Evolutionary conservation across 2,888 invertebrate species (phyloP).

Genomic region (Hydroisotoma schaefferi): DNA sequence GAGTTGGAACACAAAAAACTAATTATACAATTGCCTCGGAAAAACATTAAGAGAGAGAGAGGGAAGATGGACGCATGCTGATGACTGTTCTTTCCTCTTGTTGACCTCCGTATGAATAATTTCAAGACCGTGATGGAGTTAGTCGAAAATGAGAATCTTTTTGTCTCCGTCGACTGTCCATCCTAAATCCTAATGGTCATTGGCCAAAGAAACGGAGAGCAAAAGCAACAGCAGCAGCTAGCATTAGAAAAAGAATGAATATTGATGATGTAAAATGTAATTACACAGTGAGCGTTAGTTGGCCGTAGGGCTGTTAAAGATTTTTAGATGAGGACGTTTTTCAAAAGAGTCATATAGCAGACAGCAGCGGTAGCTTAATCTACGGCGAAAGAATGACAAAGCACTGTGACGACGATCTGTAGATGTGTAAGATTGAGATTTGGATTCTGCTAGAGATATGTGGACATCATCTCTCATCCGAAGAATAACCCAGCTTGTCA

Average conservation of each 20-base stretch:
- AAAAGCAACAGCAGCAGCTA: neutral
- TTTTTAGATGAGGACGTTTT: constrained; percentile 13
- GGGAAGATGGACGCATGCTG: constrained; percentile 28
- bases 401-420: constrained; percentile 21
- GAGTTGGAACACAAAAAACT: constrained; percentile 13
- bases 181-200: constrained; percentile 33
- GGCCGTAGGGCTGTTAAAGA: neutral
- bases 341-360: constrained; percentile 11
- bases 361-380: constrained; percentile 12
- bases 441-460: too few species aligned
- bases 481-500: too few species aligned
- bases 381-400: constrained; percentile 21
- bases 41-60: constrained; percentile 14
- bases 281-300: constrained; percentile 25
- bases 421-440: too few species aligned
- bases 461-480: too few species aligned
- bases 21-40: constrained; percentile 20
- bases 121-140: constrained; percentile 16
- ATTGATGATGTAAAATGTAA: constrained; percentile 41
- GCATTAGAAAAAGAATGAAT: constrained; percentile 25
- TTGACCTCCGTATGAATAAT: constrained; percentile 27
- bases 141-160: constrained; percentile 18
- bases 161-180: constrained; percentile 22
- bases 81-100: constrained; percentile 28
- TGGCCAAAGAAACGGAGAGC: constrained; percentile 23